Base-by-base conservation (phyloP, 2,113 vertebrate genomes). In the Vicugna pacos region DNA sequence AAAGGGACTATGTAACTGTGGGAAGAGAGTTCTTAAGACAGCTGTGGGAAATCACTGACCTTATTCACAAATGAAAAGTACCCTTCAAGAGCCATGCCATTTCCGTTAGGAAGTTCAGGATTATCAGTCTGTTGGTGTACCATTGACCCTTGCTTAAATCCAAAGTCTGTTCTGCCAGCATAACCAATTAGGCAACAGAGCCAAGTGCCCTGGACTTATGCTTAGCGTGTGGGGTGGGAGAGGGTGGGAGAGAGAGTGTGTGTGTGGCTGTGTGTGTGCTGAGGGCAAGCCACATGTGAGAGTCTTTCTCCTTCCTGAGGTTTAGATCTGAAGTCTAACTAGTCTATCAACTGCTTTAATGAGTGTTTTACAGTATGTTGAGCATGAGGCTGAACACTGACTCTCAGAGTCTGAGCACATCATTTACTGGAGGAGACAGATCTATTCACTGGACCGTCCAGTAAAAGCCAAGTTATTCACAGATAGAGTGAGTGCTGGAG, bases 391-490 rank as follows among this genome's bases (percentile, higher is more conserved):
- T 80, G 50, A 54, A 69, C 73, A n/a, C 16, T 42, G 70, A 48
- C 17, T 19, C 8, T 60, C 48, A 12, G 69, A 67, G 52, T 76
- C 69, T 22, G 16, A 92, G 64, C 6, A 20, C 8, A 35, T 62
- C 32, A 50, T 56, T 93, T 56, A 81, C 11, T 56, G 26, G 58
- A 95, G 30, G 30, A 50, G 64, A 84, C 46, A 86, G 54, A 64
- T 91, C 93, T 89, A 92, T 67, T 88, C 70, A 89, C 56, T 16
- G 73, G 46, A 50, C 24, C 79, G 62, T 50, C 70, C 50, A 85
- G 70, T 85, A 81, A 94, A 96, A 92, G 52, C 46, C 86, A 83
- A 83, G 24, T 56, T 58, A 87, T 82, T 89, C 77, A 62, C 6
- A 80, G 69, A 91, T 11, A 30, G 22, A 54, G 77, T 16, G 67